Percentiles rank a stretch among this genome's conserved stretches.
These are phyloP conservation scores for Agelas oroides DNA, from an alignment of 37 sponge, comb jelly and placozoan genomes.

Conservation along the genomic window DNA sequence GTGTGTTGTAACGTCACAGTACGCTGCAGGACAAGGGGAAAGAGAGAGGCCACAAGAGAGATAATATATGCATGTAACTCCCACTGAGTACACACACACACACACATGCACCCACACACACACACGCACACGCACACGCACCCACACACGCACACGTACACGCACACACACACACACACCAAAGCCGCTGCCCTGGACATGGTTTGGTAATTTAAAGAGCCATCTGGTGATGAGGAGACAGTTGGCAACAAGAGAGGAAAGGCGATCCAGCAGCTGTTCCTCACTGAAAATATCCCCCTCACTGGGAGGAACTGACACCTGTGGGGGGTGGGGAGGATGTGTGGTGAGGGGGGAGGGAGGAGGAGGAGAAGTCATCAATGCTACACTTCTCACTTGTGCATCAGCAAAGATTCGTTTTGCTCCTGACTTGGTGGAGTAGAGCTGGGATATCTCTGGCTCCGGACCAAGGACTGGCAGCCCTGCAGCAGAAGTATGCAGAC, in stretches of 20 bases:
- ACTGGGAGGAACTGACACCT: slow-evolving; percentile 68
- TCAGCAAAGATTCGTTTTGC: slow-evolving; percentile 61
- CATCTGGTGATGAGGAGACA: slow-evolving; percentile 72
- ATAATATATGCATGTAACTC: too few species aligned
- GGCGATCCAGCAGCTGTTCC: slow-evolving; percentile 71
- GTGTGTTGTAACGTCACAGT: slow-evolving; percentile 85
- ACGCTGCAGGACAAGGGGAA: slow-evolving; percentile 52
- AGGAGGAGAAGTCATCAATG: not conserved
- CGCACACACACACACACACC: slow-evolving; percentile 46
- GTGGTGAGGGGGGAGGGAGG: slow-evolving; percentile 20
- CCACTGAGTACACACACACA: too few species aligned
- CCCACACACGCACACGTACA: too few species aligned
- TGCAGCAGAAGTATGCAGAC: not conserved
- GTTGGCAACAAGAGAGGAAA: slow-evolving; percentile 72
- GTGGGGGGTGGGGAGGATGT: not conserved
- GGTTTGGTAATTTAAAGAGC: slow-evolving; percentile 86
- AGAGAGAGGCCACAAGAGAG: too few species aligned
- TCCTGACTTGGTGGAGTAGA: slow-evolving; percentile 84
- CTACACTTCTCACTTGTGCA: slow-evolving; percentile 5
- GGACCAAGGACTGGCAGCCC: slow-evolving; percentile 77
- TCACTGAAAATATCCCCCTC: slow-evolving; percentile 78
- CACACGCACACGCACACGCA: too few species aligned
- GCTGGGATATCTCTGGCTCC: slow-evolving; percentile 69
- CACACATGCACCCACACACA: too few species aligned
- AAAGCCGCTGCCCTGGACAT: slow-evolving; percentile 75